phyloP scores from a whole-genome alignment of 1,140 invertebrate species.

The Theocolax elegans region DNA sequence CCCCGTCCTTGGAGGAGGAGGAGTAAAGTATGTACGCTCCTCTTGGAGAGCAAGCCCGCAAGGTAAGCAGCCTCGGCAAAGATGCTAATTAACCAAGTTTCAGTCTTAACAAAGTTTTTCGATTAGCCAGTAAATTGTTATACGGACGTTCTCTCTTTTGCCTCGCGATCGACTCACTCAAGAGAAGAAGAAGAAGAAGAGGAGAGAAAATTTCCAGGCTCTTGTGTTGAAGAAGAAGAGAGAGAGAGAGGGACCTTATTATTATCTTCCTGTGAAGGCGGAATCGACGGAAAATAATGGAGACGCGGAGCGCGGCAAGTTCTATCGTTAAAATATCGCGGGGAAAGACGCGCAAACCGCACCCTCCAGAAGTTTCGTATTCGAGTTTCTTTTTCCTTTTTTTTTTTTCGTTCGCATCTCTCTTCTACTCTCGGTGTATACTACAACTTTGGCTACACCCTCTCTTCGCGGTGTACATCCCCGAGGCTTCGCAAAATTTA shows the following conservation, averaged over 20 bases:
- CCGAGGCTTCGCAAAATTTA: constrained; percentile 15
- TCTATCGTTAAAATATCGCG: constrained; percentile 53
- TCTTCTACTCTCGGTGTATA: background rate
- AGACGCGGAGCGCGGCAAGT: constrained; percentile 49
- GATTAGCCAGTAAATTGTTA: constrained; percentile 63
- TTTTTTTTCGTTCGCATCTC: background rate
- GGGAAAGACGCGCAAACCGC: too few relatives aligned
- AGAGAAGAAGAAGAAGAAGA: too few relatives aligned
- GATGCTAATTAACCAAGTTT: constrained; percentile 65
- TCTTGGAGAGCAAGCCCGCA: background rate
- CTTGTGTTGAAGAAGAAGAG: background rate
- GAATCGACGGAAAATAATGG: constrained; percentile 56
- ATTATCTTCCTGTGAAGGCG: constrained; percentile 50
- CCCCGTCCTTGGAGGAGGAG: background rate
- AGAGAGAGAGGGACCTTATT: constrained; percentile 42
- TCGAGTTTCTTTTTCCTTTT: constrained; percentile 15
- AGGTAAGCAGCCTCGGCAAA: constrained; percentile 45
- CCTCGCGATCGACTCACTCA: too few relatives aligned
- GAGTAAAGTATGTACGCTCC: background rate
- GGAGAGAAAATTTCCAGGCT: background rate
- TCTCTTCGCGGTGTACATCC: too few relatives aligned
- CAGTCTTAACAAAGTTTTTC: constrained; percentile 62
- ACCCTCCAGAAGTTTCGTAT: too few relatives aligned
- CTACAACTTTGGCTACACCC: background rate
- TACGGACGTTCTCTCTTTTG: constrained; percentile 44